phyloP scores from a whole-genome alignment of 2,888 invertebrate species.

The Cephus pygmeus region DNA sequence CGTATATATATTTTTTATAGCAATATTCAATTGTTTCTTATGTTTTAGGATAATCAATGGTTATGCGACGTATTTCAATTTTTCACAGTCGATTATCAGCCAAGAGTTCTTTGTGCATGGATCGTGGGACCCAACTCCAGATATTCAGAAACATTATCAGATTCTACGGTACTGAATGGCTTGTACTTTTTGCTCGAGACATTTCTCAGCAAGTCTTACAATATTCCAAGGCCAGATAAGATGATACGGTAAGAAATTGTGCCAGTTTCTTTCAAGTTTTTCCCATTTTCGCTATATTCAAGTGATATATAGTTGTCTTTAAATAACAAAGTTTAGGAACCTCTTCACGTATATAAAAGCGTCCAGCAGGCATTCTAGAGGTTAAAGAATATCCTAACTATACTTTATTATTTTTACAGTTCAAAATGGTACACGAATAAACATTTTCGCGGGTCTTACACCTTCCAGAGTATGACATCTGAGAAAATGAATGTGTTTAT shows the following conservation, averaged over 20 bases:
- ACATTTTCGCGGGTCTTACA: conserved; percentile 79
- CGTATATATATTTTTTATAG: neutral
- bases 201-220: conserved; percentile 68
- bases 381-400: no score
- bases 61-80: conserved; percentile 76
- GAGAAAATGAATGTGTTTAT: conserved; percentile 69
- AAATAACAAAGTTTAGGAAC: no score
- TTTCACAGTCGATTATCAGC: conserved; percentile 73
- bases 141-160: conserved; percentile 72
- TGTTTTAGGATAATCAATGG: conserved; percentile 69
- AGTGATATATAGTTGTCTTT: neutral
- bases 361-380: no score
- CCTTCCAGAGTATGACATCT: conserved; percentile 70
- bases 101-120: conserved; percentile 77
- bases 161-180: conserved; percentile 69
- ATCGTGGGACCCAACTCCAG: conserved; percentile 74
- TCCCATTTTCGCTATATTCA: no score
- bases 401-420: conserved; percentile 63
- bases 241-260: conserved; percentile 66
- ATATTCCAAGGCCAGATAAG: conserved; percentile 68
- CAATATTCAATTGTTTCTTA: neutral
- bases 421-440: conserved; percentile 79
- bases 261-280: neutral
- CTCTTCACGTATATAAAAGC: no score
- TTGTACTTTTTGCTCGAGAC: conserved; percentile 68